Conservation (phyloP, 2,113 vertebrate genomes). For the Nyctereutes procyonoides region DNA sequence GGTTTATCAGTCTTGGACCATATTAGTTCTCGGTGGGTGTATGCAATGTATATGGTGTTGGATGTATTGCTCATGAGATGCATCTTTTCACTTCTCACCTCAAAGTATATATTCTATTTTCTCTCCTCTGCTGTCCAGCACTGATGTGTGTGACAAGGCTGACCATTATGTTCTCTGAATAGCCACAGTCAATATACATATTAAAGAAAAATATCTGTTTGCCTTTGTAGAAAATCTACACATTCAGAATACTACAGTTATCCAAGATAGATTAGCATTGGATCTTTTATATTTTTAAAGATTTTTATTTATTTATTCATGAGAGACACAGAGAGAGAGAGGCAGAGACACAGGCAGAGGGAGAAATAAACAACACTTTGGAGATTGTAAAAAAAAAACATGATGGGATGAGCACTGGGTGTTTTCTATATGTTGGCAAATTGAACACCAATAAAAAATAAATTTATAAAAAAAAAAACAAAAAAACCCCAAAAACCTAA, state of each 20-base stretch:
- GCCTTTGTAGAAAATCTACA: neutral
- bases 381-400: neutral
- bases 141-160: neutral
- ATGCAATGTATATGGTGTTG: neutral
- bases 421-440: too few species aligned
- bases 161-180: neutral
- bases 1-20: neutral
- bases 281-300: neutral
- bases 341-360: too few species aligned
- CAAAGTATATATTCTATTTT: neutral
- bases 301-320: too few species aligned
- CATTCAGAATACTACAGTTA: neutral
- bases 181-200: neutral
- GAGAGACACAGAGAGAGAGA: too few species aligned
- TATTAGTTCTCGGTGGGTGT: neutral
- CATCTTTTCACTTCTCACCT: neutral
- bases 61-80: neutral
- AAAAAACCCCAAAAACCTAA: neutral
- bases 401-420: too few species aligned
- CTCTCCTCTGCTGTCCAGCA: neutral
- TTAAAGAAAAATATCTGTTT: neutral
- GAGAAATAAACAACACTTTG: neutral
- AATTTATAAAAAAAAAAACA: too few species aligned
- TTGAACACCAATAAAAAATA: too few species aligned
- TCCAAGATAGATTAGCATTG: neutral